These are phyloP conservation scores for Glossophaga mutica DNA, from an alignment of 2,797 vertebrate genomes.

Conservation along the genomic window DNA sequence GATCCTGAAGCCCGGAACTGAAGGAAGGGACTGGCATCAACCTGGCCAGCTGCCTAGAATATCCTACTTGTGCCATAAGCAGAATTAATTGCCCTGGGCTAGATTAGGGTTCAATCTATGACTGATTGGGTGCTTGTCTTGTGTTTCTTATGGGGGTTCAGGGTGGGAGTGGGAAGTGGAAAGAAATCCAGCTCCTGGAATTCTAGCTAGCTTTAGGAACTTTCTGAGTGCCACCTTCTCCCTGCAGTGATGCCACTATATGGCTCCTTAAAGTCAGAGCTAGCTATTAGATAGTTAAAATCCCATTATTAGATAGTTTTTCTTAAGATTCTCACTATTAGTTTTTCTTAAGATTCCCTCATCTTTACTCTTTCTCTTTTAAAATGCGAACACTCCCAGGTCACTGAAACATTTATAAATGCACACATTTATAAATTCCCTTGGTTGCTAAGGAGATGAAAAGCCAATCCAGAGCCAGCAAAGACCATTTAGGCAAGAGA, in stretches of 20 bases:
- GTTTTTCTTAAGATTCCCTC: neutral
- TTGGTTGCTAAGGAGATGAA: neutral
- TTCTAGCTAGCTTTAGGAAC: neutral
- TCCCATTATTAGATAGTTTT: neutral
- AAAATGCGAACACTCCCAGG: neutral
- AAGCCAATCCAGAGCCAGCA: neutral
- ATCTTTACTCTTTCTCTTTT: neutral
- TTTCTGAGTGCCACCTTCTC: neutral
- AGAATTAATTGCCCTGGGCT: neutral
- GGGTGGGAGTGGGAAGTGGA: neutral
- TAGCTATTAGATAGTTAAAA: neutral
- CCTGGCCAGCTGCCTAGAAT: neutral
- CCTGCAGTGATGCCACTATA: neutral
- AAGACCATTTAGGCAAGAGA: neutral
- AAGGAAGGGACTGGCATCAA: neutral
- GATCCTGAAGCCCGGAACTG: neutral
- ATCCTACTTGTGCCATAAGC: neutral
- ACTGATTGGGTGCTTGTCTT: neutral
- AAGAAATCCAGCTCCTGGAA: neutral
- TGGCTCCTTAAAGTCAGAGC: neutral
- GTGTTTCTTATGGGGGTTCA: neutral
- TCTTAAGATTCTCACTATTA: neutral
- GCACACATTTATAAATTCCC: neutral
- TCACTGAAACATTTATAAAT: neutral
- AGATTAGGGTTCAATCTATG: neutral